Evolutionary conservation across 1,140 invertebrate species (phyloP), one percentile per base, ranked within the genome.

Genomic region (Forficula auricularia): DNA sequence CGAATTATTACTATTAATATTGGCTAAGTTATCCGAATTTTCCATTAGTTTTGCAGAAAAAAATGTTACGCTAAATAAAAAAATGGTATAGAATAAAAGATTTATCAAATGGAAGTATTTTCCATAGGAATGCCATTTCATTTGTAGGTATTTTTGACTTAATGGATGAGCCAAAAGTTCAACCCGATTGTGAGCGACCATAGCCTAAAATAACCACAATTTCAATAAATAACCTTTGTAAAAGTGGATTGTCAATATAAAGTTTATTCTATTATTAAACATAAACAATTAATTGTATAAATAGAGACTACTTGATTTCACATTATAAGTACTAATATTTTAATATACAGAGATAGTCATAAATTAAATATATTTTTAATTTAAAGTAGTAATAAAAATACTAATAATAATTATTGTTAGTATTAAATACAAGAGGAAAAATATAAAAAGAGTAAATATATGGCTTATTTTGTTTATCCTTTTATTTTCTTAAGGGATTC

Each of bases 121-220:
- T 42, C 82, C 82, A 55, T 86, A 86, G 0, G 79, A 77, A 55
- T 84, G 79, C 82, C 82, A 86, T 63, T 86, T 86, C 78, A 83
- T 84, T 60, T 83, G 77, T 19, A 86, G 58, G 57, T 84, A 86
- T 61, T 84, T 85, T 54, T 83, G 80, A 48, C 77, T 82, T 2
- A 86, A 56, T 1, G 81, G 80, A 65, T 86, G 82, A 22, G 80
- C 79, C 27, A 86, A 57, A 8, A 86, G 59, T 55, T 85, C 81
- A 2, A 85, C 80, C 46, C 82, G 62, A 10, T 79, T 78, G 55
- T 83, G 77, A 9, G 67, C 65, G 1, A 86, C 81, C 82, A 86
- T 86, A 20, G 79, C 79, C 80, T 84, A 53, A 14, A 54, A 45
- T n/a, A n/a, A n/a, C n/a, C n/a, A n/a, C n/a, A n/a, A 2, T 35